phyloP scores from a whole-genome alignment of 2,113 vertebrate species.

The Semicossyphus pulcher region DNA sequence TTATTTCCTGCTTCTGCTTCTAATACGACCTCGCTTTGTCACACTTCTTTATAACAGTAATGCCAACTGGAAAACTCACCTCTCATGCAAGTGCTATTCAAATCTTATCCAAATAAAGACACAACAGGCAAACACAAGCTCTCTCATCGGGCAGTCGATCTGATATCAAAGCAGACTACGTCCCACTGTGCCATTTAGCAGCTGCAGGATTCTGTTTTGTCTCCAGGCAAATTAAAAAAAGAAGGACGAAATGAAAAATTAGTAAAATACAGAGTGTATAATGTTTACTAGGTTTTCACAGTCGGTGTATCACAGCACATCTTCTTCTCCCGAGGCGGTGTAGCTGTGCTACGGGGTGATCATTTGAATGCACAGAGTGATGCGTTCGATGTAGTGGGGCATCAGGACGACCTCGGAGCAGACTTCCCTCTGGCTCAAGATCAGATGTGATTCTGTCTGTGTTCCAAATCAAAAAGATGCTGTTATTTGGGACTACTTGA shows the following conservation, averaged over 20 bases:
- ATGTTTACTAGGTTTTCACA: constrained; percentile 21
- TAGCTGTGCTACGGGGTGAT: constrained; percentile 48
- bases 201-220: constrained; percentile 1
- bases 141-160: background rate
- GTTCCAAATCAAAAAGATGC: constrained; percentile 49
- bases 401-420: constrained; percentile 43
- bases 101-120: constrained; percentile 51
- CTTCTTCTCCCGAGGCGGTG: constrained; percentile 26
- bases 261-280: background rate
- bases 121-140: constrained; percentile 20
- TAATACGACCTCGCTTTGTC: constrained; percentile 26
- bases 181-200: constrained; percentile 5
- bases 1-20: constrained; percentile 35
- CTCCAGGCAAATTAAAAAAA: constrained; percentile 26
- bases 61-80: constrained; percentile 25
- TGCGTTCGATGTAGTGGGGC: constrained; percentile 21
- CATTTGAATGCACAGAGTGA: constrained; percentile 69
- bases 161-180: constrained; percentile 24
- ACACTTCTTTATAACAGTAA: background rate
- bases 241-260: background rate
- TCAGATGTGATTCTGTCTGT: constrained; percentile 53
- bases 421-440: constrained; percentile 50
- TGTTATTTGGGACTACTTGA: constrained; percentile 33
- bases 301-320: constrained; percentile 23
- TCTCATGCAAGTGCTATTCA: constrained; percentile 27